Evolutionary conservation across 2,113 vertebrate genomes (phyloP).

Genomic region (Xiphophorus couchianus): DNA sequence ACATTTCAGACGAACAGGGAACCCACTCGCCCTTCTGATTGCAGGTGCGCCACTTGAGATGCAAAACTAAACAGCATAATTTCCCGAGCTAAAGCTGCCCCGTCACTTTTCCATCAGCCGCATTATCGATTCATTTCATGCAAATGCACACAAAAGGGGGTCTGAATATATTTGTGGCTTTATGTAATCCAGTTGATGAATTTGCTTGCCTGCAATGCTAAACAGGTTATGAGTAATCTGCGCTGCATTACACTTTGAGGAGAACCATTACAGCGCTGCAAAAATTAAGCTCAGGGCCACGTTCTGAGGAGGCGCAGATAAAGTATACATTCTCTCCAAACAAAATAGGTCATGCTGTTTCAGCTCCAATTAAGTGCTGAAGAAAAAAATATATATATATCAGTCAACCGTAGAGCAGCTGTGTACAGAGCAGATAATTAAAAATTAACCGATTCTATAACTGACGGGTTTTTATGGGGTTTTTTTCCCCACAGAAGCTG

Average conservation of each 20-base stretch:
- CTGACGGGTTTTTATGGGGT: slow-evolving; percentile 59
- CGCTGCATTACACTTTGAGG: slow-evolving; percentile 40
- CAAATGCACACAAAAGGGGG: slow-evolving; percentile 9
- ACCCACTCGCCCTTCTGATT: not conserved
- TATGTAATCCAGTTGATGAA: slow-evolving; percentile 55
- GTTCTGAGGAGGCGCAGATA: slow-evolving; percentile 69
- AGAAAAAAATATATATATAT: slow-evolving; percentile 45
- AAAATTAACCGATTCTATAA: slow-evolving; percentile 71
- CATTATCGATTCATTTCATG: slow-evolving; percentile 28
- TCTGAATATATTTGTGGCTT: slow-evolving; percentile 25
- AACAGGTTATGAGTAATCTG: slow-evolving; percentile 65
- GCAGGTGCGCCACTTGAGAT: not conserved
- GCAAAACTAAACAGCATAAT: slow-evolving; percentile 3
- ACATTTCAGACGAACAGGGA: not conserved
- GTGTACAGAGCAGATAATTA: slow-evolving; percentile 71
- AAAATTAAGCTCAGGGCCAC: slow-evolving; percentile 76
- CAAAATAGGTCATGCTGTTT: slow-evolving; percentile 84
- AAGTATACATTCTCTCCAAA: slow-evolving; percentile 73
- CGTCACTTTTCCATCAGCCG: slow-evolving; percentile 39
- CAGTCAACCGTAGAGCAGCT: slow-evolving; percentile 61
- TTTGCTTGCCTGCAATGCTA: slow-evolving; percentile 36
- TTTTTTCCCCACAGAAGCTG: slow-evolving; percentile 37
- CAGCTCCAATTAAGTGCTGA: slow-evolving; percentile 79
- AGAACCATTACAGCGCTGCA: slow-evolving; percentile 36
- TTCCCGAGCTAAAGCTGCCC: slow-evolving; percentile 24